phyloP scores from a whole-genome alignment of 2,797 vertebrate species.

The Liasis olivaceus region DNA sequence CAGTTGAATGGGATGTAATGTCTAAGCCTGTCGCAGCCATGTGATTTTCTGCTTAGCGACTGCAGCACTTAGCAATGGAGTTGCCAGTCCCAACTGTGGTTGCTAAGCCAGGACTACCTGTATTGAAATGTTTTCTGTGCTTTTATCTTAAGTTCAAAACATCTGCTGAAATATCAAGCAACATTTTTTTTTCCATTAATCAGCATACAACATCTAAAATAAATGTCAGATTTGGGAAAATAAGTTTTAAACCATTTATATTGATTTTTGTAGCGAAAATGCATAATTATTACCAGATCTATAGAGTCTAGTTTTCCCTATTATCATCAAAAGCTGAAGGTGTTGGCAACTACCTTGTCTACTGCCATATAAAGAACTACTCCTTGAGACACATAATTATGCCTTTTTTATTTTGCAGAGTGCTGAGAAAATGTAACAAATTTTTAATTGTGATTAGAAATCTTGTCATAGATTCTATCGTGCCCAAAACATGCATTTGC shows the following conservation, averaged over 20 bases:
- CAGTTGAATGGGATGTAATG: neutral
- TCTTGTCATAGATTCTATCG: neutral
- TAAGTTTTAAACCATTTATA: neutral
- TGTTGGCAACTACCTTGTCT: neutral
- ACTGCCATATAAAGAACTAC: neutral
- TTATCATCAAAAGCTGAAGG: neutral
- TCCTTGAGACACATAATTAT: neutral
- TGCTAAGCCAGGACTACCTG: neutral
- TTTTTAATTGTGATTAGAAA: neutral
- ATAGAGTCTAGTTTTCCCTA: neutral
- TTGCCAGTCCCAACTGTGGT: neutral
- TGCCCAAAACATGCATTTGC: neutral
- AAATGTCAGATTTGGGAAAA: neutral
- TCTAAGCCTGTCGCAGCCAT: neutral
- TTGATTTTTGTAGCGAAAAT: neutral
- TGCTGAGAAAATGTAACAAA: neutral
- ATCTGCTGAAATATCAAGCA: neutral
- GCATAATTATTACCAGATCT: neutral
- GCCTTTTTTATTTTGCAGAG: neutral
- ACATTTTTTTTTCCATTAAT: neutral
- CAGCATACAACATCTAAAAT: neutral
- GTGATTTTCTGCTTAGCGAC: neutral
- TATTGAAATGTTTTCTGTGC: neutral
- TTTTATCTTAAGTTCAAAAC: neutral
- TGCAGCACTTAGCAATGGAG: neutral